Conservation (phyloP, 1,140 invertebrate genomes). For the Neodiprion fabricii region DNA sequence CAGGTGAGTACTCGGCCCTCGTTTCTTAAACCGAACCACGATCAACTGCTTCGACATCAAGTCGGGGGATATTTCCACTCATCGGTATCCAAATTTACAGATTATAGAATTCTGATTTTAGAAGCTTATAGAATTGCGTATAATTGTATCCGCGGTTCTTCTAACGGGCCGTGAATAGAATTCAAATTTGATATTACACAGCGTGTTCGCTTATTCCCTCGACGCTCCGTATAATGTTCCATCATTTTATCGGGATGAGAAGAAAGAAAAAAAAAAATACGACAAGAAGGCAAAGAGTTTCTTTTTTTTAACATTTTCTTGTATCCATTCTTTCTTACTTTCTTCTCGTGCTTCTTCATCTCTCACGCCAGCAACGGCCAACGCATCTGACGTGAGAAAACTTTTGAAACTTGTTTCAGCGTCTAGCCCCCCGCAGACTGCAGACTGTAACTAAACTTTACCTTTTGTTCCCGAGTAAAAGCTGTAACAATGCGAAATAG, state of each 20-base stretch:
- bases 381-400: neutral
- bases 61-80: no score
- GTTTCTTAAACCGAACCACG: no score
- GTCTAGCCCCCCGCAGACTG: neutral
- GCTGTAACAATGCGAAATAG: neutral
- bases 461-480: neutral
- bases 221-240: neutral
- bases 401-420: neutral
- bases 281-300: no score
- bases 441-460: neutral
- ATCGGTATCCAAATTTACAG: no score
- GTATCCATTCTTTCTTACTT: no score
- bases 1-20: constrained; percentile 71
- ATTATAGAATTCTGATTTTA: no score
- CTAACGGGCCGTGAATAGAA: neutral
- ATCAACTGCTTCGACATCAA: no score
- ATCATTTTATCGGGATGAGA: neutral
- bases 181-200: neutral
- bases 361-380: neutral
- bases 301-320: no score
- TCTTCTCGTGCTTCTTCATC: neutral
- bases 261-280: no score
- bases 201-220: neutral
- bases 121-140: no score
- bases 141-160: neutral